Percentiles rank a stretch among this genome's conserved stretches.
phyloP scores from a whole-genome alignment of 2,888 invertebrate genomes.

The Megamerina dolium region DNA sequence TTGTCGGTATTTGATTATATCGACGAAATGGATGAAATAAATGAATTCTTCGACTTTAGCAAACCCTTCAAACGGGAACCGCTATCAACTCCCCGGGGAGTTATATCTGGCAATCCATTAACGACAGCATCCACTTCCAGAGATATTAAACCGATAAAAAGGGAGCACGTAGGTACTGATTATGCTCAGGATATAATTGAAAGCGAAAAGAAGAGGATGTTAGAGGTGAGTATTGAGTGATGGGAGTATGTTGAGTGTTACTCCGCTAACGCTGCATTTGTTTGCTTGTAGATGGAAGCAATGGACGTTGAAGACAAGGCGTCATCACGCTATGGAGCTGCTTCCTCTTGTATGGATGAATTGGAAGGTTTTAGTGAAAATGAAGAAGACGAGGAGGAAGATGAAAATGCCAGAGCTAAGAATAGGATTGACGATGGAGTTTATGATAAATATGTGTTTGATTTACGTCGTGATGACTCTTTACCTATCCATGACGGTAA shows the following conservation, averaged over 20 bases:
- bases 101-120: slow-evolving; percentile 23
- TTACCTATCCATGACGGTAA: slow-evolving; percentile 41
- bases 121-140: slow-evolving; percentile 12
- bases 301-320: slow-evolving; percentile 2
- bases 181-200: slow-evolving; percentile 30
- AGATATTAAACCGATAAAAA: slow-evolving; percentile 29
- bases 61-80: slow-evolving; percentile 39
- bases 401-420: slow-evolving; percentile 19
- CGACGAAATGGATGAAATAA: slow-evolving; percentile 42
- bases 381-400: slow-evolving; percentile 11
- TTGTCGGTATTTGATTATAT: no score
- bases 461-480: slow-evolving; percentile 32
- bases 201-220: slow-evolving; percentile 33
- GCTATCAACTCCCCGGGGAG: slow-evolving; percentile 26
- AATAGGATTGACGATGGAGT: slow-evolving; percentile 28
- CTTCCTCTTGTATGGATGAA: slow-evolving; percentile 30
- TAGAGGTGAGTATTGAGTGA: slow-evolving; percentile 25
- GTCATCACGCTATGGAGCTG: slow-evolving; percentile 15
- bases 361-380: slow-evolving; percentile 35
- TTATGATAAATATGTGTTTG: slow-evolving; percentile 37
- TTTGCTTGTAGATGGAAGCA: neutral
- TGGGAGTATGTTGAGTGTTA: neutral
- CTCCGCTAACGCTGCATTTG: no score
- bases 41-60: slow-evolving; percentile 44
- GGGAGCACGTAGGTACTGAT: slow-evolving; percentile 32